Evolutionary conservation across 2,113 vertebrate species (phyloP).

Genomic region (Antennarius striatus): DNA sequence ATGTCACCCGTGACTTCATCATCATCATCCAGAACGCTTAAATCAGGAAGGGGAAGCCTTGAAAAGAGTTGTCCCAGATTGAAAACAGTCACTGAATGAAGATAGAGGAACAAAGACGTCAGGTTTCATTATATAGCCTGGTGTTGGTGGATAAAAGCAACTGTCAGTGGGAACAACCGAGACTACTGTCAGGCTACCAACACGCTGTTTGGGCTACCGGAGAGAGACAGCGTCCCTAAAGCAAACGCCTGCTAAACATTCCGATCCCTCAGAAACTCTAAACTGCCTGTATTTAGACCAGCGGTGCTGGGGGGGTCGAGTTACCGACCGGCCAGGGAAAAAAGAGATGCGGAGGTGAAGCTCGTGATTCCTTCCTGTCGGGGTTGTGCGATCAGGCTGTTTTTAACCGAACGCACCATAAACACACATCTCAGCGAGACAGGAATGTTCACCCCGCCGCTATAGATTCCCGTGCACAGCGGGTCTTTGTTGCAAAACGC

Average conservation of each 20-base stretch:
- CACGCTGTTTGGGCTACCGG: slow-evolving; percentile 45
- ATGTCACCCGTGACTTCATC: no score
- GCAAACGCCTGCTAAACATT: slow-evolving; percentile 3
- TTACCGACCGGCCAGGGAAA: slow-evolving; percentile 32
- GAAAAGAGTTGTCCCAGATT: no score
- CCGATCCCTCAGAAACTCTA: slow-evolving; percentile 17
- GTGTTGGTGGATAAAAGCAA: no score
- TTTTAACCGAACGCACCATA: slow-evolving; percentile 6
- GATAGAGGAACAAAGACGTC: slow-evolving; percentile 8
- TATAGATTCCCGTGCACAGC: slow-evolving; percentile 44
- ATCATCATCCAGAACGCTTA: no score
- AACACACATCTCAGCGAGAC: slow-evolving; percentile 20
- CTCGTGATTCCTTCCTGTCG: slow-evolving; percentile 7
- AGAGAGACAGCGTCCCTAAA: slow-evolving; percentile 23
- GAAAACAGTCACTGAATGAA: not conserved
- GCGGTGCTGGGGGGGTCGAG: slow-evolving; percentile 20
- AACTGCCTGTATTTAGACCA: slow-evolving; percentile 41
- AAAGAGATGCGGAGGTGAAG: slow-evolving; percentile 9
- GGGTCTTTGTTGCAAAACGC: slow-evolving; percentile 53
- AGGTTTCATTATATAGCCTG: not conserved
- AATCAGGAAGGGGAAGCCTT: no score
- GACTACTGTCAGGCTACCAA: slow-evolving; percentile 23
- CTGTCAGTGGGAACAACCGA: no score
- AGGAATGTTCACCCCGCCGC: slow-evolving; percentile 44
- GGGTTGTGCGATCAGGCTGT: not conserved